A percentile compares a stretch with the other conserved stretches of the same genome.
Evolutionary conservation across 1,140 invertebrate species (phyloP).

Genomic region (Leptestheria dahalacensis): DNA sequence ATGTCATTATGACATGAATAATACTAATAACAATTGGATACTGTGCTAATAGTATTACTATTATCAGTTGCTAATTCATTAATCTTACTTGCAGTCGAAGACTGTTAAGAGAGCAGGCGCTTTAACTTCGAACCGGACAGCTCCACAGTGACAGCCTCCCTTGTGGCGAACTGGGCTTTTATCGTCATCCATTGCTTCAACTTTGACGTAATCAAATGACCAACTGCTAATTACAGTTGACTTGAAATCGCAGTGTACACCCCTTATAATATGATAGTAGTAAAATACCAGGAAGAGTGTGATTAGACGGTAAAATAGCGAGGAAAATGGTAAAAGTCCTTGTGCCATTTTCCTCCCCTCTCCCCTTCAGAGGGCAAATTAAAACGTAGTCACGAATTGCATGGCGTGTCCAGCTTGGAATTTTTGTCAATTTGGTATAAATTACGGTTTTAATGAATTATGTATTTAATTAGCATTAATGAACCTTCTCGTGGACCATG

Average conservation of each 20-base stretch:
- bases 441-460: too few species aligned
- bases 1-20: slow-evolving; percentile 5
- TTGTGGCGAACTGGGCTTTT: slow-evolving; percentile 20
- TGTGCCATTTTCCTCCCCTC: not conserved
- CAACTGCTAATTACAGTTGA: too few species aligned
- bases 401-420: not conserved
- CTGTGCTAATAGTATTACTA: slow-evolving; percentile 12
- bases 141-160: slow-evolving; percentile 38
- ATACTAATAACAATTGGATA: slow-evolving; percentile 6
- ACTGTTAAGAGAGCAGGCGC: slow-evolving; percentile 28
- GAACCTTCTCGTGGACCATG: too few species aligned
- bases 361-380: not conserved
- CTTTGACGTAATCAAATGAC: too few species aligned
- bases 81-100: slow-evolving; percentile 33
- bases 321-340: not conserved
- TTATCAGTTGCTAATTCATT: not conserved
- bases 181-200: not conserved
- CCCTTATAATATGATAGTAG: not conserved
- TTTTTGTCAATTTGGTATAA: too few species aligned
- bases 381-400: not conserved
- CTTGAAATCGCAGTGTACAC: not conserved
- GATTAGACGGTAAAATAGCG: not conserved
- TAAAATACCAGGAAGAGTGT: not conserved
- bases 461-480: too few species aligned
- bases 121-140: slow-evolving; percentile 31